These are phyloP conservation scores for Cynopterus brachyotis DNA, from an alignment of 2,113 vertebrate genomes.

Conservation along the genomic window DNA sequence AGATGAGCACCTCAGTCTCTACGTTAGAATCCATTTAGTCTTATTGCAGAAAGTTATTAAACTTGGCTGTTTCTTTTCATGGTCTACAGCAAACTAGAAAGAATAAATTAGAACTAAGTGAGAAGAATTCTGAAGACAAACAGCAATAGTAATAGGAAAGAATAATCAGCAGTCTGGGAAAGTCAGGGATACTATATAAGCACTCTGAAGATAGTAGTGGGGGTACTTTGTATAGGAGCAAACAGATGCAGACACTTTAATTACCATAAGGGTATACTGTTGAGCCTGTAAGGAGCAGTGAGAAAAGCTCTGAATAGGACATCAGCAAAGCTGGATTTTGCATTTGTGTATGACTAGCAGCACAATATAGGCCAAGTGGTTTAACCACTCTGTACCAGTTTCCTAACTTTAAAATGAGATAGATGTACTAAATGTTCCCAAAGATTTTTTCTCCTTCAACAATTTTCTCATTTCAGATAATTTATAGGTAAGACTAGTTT, in stretches of 20 bases:
- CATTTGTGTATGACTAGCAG: background rate
- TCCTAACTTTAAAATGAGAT: background rate
- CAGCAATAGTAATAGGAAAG: background rate
- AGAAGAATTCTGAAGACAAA: background rate
- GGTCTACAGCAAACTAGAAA: background rate
- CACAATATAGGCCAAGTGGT: background rate
- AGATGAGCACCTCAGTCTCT: background rate
- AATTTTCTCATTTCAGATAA: background rate
- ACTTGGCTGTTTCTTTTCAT: background rate
- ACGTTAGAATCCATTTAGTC: background rate
- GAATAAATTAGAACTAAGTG: background rate
- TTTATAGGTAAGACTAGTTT: background rate
- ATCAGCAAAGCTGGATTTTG: background rate
- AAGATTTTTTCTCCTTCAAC: background rate
- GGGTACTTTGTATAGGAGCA: background rate
- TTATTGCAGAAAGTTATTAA: background rate
- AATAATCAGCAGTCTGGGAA: background rate
- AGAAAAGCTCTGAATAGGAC: background rate
- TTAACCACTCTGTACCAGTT: background rate
- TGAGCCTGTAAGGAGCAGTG: background rate
- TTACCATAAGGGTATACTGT: background rate
- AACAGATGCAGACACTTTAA: background rate
- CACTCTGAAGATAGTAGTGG: background rate
- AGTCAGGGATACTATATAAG: background rate
- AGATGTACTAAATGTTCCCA: background rate